Evolutionary conservation across 1,140 invertebrate genomes (phyloP), one percentile per base, ranked within the genome.

Genomic region (Heliconius hermathena): DNA sequence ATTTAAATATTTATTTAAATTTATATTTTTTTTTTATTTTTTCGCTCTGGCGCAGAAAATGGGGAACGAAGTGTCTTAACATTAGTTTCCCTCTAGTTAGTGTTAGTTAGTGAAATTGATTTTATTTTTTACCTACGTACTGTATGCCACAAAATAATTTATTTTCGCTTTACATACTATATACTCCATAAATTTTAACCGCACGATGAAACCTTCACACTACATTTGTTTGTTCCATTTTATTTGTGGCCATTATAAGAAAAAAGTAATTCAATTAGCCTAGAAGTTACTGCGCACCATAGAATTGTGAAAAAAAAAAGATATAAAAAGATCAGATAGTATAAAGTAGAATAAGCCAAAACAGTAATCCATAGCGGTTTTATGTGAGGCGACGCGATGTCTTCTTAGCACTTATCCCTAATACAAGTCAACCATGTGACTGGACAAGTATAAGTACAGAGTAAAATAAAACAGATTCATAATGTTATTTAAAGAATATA

Each of bases 371-470:
- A 71, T 78, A 84, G 82, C 82, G 85, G 82, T 84, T 86, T 87
- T 87, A 89, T 85, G 83, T 72, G 72, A 78, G 80, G 81, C 83
- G 83, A 86, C 84, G 80, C 70, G 75, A 86, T 82, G 86, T 87
- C 88, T 85, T 82, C 76, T 26, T 78, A 83, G 78, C 84, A 83
- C 85, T 87, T 88, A 86, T 83, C 83, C 82, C 82, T 86, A 87
- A 90, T 88, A 85, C 84, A 84, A 86, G 82, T 86, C 83, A 85
- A 86, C 82, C 81, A 84, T 83, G 81, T 84, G 78, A 83, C 84
- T 85, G 84, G 84, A 85, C 83, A 70, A 75, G 79, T 82, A 75
- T 76, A 16, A 79, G 20, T 46, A 80, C 41, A 83, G 82, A 84
- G 78, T 84, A 84, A 5, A 22, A 52, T 71, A 36, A 49, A 71